Evolutionary conservation across 2,113 vertebrate genomes (phyloP), one percentile per base, ranked within the genome.

Genomic region (Morone chrysops): DNA sequence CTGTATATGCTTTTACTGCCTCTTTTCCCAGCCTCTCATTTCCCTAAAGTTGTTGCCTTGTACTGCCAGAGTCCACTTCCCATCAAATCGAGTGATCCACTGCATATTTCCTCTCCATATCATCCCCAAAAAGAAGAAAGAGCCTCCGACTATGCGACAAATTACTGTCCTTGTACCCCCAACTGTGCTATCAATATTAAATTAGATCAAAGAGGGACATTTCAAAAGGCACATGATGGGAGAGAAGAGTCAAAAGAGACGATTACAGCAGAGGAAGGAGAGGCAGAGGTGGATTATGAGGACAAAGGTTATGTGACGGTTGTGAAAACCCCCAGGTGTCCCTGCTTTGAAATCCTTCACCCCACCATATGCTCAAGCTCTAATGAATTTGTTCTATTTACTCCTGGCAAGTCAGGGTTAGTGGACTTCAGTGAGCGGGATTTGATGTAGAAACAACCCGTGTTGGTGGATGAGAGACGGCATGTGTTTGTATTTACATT

Each of bases 151-250:
- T 50, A 43, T 83, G 45, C 17, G 25, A 67, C 78, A 88, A 73
- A 82, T 85, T 47, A 51, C 61, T 10, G 59, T 84, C 77, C 85
- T 63, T 11, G 11, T 45, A 75, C 45, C 76, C 25, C 79, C 57
- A 38, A 80, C 89, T 75, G 83, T 56, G 70, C 62, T 59, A 17
- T 81, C 84, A 87, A 88, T 90, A 82, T 81, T 70, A 82, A 88
- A 90, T 89, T 56, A 82, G 63, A 81, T 77, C 76, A 78, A 86
- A 81, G 63, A 70, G 47, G 70, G 72, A 84, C 22, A 77, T 90
- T 91, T 90, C 63, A 89, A 83, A 89, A 78, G 45, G 50, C 61
- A 45, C 61, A 74, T 70, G 71, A 83, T 51, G 72, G 62, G 25
- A 56, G 11, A 84, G 75, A 79, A 9, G 60, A 83, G 80, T 89